Conservation (phyloP, 2,113 vertebrate species). For the Geothlypis trichas region DNA sequence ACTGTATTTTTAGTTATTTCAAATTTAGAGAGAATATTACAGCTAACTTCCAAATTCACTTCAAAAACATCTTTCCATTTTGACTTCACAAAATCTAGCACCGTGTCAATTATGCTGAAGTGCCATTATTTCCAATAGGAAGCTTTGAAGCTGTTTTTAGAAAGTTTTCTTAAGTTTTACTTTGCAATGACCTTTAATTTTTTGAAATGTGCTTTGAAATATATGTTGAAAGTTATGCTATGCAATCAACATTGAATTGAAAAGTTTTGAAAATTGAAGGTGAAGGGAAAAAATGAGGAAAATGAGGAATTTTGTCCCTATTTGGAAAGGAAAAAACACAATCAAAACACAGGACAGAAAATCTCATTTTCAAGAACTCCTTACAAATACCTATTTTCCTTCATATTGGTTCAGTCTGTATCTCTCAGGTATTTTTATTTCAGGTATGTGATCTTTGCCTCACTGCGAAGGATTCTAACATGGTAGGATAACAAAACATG, state of each 20-base stretch:
- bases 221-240: accelerated
- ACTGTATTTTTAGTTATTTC: background rate
- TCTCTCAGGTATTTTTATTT: background rate
- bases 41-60: background rate
- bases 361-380: background rate
- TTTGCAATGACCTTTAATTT: background rate
- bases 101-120: background rate
- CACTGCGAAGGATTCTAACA: background rate
- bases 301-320: background rate
- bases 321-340: background rate
- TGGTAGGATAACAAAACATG: background rate
- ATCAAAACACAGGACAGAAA: background rate
- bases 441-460: background rate
- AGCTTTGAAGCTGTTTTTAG: background rate
- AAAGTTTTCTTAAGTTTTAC: background rate
- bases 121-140: background rate
- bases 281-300: background rate
- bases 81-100: background rate
- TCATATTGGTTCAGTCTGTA: background rate
- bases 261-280: background rate
- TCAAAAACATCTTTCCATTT: background rate
- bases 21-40: background rate
- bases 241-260: background rate
- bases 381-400: background rate
- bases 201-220: background rate